These are phyloP conservation scores for Dioctria linearis DNA, from an alignment of 2,888 invertebrate genomes.

Conservation along the genomic window DNA sequence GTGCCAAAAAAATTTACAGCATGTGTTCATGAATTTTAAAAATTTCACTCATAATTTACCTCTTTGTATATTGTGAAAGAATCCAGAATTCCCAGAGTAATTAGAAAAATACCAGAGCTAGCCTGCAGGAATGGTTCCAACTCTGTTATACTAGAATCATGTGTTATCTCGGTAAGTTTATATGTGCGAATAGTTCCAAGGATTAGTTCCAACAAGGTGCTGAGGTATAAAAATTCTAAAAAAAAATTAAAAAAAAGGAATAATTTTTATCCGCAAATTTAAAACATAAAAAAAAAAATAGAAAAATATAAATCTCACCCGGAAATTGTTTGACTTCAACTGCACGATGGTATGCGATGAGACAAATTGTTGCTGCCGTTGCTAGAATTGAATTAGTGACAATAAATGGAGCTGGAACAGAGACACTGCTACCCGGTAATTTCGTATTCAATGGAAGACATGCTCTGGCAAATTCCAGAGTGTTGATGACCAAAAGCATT, in stretches of 20 bases:
- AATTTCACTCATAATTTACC: conserved; percentile 61
- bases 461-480: conserved; percentile 67
- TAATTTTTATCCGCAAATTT: neutral
- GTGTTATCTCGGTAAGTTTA: conserved; percentile 66
- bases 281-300: neutral
- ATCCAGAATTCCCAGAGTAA: conserved; percentile 63
- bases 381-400: conserved; percentile 66
- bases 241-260: conserved; percentile 35
- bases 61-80: conserved; percentile 68
- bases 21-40: neutral
- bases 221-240: conserved; percentile 66
- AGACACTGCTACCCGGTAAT: conserved; percentile 19
- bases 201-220: conserved; percentile 62
- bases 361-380: conserved; percentile 65
- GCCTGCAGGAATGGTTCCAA: conserved; percentile 65
- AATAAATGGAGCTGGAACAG: conserved; percentile 61
- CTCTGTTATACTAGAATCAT: conserved; percentile 63
- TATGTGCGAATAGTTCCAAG: conserved; percentile 65
- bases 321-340: conserved; percentile 67
- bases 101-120: conserved; percentile 61
- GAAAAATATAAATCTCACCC: conserved; percentile 63
- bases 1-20: no score
- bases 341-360: conserved; percentile 68
- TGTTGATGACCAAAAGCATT: conserved; percentile 66
- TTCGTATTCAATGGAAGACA: conserved; percentile 62